Conservation (phyloP, 2,113 vertebrate genomes). For the Pseudolaguvia tuberculata region DNA sequence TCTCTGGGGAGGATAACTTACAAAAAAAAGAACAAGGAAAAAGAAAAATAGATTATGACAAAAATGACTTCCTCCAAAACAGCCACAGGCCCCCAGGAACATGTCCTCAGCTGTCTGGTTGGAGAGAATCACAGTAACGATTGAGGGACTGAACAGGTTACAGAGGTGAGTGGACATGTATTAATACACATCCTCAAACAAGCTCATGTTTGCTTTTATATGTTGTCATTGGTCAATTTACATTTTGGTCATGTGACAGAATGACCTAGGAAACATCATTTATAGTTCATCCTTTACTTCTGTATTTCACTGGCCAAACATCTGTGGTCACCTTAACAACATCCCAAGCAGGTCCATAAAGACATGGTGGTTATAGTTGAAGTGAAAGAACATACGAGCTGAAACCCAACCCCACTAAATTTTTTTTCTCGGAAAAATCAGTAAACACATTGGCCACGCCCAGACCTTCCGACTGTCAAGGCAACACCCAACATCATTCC, state of each 20-base stretch:
- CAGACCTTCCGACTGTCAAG: too few relatives aligned
- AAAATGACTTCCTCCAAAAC: constrained; percentile 38
- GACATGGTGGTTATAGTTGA: too few relatives aligned
- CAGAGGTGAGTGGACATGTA: background rate
- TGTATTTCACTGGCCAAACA: too few relatives aligned
- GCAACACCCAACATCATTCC: too few relatives aligned
- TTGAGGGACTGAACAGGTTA: constrained; percentile 26
- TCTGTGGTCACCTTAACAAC: too few relatives aligned
- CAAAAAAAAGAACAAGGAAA: constrained; percentile 4
- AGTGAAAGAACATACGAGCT: too few relatives aligned
- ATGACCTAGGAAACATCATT: too few relatives aligned
- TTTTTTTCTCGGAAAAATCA: too few relatives aligned
- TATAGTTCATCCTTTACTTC: too few relatives aligned
- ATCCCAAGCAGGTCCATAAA: too few relatives aligned
- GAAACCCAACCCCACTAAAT: too few relatives aligned
- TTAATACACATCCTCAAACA: background rate
- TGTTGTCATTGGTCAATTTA: background rate
- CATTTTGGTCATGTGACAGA: background rate
- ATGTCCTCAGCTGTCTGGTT: constrained; percentile 37
- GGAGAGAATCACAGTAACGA: constrained; percentile 42
- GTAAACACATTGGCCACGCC: too few relatives aligned
- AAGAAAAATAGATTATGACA: constrained; percentile 35
- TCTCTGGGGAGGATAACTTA: constrained; percentile 37
- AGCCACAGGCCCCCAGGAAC: constrained; percentile 39
- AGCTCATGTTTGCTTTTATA: background rate